These are phyloP conservation scores for Vulpes vulpes DNA, from an alignment of 2,113 vertebrate species.

Conservation along the genomic window DNA sequence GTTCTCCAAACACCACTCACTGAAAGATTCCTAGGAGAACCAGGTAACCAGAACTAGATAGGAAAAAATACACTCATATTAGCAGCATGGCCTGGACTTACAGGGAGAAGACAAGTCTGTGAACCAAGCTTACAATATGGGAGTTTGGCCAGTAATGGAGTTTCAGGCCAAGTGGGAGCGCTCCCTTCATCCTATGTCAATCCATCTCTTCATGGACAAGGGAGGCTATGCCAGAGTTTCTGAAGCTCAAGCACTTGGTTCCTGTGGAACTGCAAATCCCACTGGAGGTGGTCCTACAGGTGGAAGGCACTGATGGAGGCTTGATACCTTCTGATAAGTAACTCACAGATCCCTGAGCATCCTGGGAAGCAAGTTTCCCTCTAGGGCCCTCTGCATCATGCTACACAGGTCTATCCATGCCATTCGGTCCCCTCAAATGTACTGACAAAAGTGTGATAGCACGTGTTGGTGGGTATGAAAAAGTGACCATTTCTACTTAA, in stretches of 20 bases:
- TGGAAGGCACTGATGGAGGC: not conserved
- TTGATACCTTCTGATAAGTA: not conserved
- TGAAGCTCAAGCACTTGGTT: not conserved
- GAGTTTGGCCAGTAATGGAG: not conserved
- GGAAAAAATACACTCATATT: not conserved
- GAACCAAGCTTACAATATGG: not conserved
- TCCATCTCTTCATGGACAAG: not conserved
- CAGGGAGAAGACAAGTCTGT: not conserved
- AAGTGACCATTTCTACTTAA: not conserved
- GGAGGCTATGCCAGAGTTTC: not conserved
- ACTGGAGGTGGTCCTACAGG: not conserved
- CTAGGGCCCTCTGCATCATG: too few species aligned
- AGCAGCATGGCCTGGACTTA: not conserved
- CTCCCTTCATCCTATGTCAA: not conserved
- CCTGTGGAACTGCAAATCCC: not conserved
- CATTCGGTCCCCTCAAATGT: too few species aligned
- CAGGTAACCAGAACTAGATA: not conserved
- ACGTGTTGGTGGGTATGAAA: not conserved
- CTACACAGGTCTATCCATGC: not conserved
- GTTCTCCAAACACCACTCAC: not conserved
- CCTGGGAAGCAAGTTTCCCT: not conserved
- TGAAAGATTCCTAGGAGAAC: not conserved
- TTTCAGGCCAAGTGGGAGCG: not conserved
- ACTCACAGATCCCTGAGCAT: not conserved
- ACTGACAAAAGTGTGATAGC: not conserved